Base-by-base conservation (phyloP, 2,888 invertebrate genomes). In the Drosophila cognata region DNA sequence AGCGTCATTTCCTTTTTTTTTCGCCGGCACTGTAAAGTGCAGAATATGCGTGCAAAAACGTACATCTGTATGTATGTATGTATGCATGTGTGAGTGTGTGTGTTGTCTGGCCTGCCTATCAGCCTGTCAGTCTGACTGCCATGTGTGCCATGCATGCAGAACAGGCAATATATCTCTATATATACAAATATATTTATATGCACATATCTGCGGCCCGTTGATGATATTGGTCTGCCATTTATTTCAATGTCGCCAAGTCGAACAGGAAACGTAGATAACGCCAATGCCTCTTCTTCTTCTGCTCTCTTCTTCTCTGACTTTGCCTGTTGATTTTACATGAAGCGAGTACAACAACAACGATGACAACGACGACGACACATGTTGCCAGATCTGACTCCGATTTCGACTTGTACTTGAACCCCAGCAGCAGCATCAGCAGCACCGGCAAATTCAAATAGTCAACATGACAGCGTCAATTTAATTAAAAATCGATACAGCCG, bases 231-330 rank as follows among this genome's bases (percentile, higher is more conserved):
- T 58, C 74, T 76, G 82, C 73, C 87, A 84, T 82, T 72, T 79
- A 81, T 75, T 85, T 74, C 64, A 79, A 79, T 82, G 81, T 82
- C 81, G 68, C 69, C 72, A 52, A 69, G 57, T 67, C 50, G 74
- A 77, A 82, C 87, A 87, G 84, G 88, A 85, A 85, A 87, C 72
- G 85, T 71, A 81, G 87, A 84, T 82, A 84, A 78, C 63, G 61
- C 67, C 62, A 74, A 57, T 71, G 63, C 41, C 69, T 33, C 41
- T 36, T 16, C 25, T 33, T 38, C 4, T 52, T 41, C 11, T 51
- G 16, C 43, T 13, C 21, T 21, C 29, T 36, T 25, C 43, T 38
- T 53, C 25, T 36, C 25, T 36, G 28, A 52, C 51, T 69, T 55
- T 18, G 36, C 18, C 18, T 28, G 21, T 28, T 28, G 28, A 55